Base-by-base conservation (phyloP, 2,797 vertebrate species). In the Macropodus opercularis region DNA sequence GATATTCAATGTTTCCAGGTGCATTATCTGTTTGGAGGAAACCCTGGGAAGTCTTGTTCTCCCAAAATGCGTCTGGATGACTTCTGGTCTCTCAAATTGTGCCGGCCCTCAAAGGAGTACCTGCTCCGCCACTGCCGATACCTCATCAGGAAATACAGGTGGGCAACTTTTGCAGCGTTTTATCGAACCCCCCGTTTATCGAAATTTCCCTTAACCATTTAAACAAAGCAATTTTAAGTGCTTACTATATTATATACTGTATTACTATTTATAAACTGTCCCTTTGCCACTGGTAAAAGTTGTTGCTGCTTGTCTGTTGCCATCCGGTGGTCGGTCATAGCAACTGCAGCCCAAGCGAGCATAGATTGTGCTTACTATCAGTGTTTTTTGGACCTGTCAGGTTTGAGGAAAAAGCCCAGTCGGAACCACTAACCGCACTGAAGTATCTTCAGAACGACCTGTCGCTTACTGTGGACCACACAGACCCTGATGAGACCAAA, bases 41-140 rank as follows among this genome's bases (percentile, higher is more conserved):
- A 99, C 92, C 98, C 98, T 4, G 98, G 98, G 34, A 99, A 99
- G 84, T 98, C 98, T 13, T 98, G 96, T 71, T 99, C 97, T 79
- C 98, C 98, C 15, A 99, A 99, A 85, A 99, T 99, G 97, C 94
- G 98, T 41, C 90, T 99, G 81, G 98, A 99, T 19, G 98, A 99
- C 85, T 99, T 99, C 90, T 99, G 97, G 98, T 99, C 97, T 44
- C 89, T 99, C 80, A 98, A 98, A 87, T 92, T 99, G 62, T 99
- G 98, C 85, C 94, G 98, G 32, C 98, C 98, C 80, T 98, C 98
- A 14, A 98, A 98, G 88, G 98, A 98, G 80, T 98, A 98, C 71
- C 91, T 99, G 79, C 92, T 99, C 56, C 93, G 98, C 65, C 97
- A 98, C 81, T 99, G 97, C 93, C 96, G 94, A 94, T 99, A 99